These are phyloP conservation scores for Tetrapedia diversipes DNA, from an alignment of 2,888 invertebrate species.

Conservation along the genomic window DNA sequence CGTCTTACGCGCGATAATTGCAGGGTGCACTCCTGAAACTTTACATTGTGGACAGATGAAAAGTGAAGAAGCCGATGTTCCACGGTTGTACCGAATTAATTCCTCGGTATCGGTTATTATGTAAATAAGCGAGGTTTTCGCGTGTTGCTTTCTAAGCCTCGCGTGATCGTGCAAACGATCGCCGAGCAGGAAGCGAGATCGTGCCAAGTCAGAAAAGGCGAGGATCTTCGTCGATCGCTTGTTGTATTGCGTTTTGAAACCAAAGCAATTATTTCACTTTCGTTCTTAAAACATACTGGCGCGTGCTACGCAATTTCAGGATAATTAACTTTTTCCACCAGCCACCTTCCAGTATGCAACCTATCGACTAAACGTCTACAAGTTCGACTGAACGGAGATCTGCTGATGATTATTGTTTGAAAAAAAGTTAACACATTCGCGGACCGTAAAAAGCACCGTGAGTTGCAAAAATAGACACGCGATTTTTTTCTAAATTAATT, in stretches of 20 bases:
- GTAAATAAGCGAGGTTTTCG: conserved; percentile 24
- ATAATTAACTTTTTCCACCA: neutral
- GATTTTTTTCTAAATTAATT: no score
- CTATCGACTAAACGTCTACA: neutral
- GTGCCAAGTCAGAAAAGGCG: conserved; percentile 30
- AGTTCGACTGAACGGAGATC: no score
- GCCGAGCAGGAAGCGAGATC: conserved; percentile 44
- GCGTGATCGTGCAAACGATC: conserved; percentile 48
- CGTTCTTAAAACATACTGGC: conserved; percentile 24
- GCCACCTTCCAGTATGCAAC: neutral
- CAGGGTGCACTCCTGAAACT: neutral
- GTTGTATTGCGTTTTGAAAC: conserved; percentile 28
- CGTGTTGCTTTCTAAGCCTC: conserved; percentile 37
- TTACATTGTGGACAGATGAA: neutral
- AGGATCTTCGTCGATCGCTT: conserved; percentile 35
- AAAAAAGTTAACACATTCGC: no score
- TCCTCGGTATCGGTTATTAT: conserved; percentile 15
- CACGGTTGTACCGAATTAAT: neutral
- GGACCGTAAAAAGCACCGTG: no score
- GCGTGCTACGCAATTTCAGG: neutral
- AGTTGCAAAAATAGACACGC: no score
- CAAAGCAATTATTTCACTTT: conserved; percentile 28
- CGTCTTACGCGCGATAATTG: no score
- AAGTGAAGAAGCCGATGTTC: neutral
- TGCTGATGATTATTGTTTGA: no score